Conservation (phyloP, 1,140 invertebrate genomes). For the Lepidurus packardi region DNA sequence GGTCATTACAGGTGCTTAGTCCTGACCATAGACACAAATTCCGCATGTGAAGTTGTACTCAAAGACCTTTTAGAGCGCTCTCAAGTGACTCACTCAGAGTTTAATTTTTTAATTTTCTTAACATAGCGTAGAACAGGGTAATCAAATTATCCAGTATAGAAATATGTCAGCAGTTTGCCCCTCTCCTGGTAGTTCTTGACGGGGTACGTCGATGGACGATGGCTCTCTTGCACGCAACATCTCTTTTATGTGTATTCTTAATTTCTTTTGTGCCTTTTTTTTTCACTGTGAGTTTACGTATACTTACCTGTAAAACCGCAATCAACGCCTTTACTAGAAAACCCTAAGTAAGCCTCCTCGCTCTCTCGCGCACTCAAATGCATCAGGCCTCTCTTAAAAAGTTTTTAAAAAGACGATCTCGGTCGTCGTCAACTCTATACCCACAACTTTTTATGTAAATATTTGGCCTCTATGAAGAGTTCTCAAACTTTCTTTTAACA, state of each 20-base stretch:
- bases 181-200: background rate
- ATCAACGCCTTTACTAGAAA: slow-evolving; percentile 16
- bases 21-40: background rate
- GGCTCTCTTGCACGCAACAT: background rate
- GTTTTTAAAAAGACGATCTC: background rate
- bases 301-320: slow-evolving; percentile 14
- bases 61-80: background rate
- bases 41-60: background rate
- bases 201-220: background rate
- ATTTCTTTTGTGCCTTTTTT: background rate
- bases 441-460: slow-evolving; percentile 5
- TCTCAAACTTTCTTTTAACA: background rate
- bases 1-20: slow-evolving; percentile 15
- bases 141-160: slow-evolving; percentile 19
- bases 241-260: background rate
- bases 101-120: background rate
- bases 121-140: slow-evolving; percentile 3
- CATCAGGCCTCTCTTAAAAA: background rate
- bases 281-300: background rate
- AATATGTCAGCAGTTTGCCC: slow-evolving; percentile 4
- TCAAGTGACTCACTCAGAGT: background rate
- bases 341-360: background rate
- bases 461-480: background rate
- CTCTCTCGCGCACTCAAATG: background rate
- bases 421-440: background rate